Evolutionary conservation across 2,113 vertebrate genomes (phyloP).

Genomic region (Centropus unirufus): DNA sequence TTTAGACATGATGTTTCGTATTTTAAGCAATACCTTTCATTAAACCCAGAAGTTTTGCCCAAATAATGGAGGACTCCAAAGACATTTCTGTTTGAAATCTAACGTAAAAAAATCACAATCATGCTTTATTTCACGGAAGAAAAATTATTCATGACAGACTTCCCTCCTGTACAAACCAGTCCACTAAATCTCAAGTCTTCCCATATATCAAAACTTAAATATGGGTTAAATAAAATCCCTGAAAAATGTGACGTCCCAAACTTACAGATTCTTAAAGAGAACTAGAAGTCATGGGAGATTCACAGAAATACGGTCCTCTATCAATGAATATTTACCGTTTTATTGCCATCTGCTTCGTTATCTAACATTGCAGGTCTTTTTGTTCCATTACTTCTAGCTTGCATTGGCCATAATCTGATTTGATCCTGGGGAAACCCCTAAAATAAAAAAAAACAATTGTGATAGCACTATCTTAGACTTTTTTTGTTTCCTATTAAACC

Average conservation of each 20-base stretch:
- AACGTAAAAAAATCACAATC: not conserved
- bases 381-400: slow-evolving; percentile 97
- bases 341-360: slow-evolving; percentile 97
- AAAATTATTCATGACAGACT: not conserved
- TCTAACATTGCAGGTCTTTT: slow-evolving; percentile 98
- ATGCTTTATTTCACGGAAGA: not conserved
- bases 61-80: not conserved
- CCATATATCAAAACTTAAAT: not conserved
- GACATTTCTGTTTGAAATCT: not conserved
- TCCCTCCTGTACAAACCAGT: not conserved
- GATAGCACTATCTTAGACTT: not conserved
- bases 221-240: not conserved
- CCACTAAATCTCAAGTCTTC: not conserved
- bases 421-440: slow-evolving; percentile 99
- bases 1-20: not conserved
- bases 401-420: slow-evolving; percentile 99
- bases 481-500: not conserved
- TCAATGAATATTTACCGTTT: slow-evolving; percentile 85
- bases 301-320: not conserved
- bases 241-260: not conserved
- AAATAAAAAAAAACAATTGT: not conserved
- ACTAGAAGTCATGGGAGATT: not conserved
- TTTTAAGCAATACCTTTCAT: not conserved
- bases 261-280: not conserved
- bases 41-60: not conserved